These are phyloP conservation scores for Steinernema feltiae DNA, from an alignment of 1,140 invertebrate genomes.

Conservation along the genomic window DNA sequence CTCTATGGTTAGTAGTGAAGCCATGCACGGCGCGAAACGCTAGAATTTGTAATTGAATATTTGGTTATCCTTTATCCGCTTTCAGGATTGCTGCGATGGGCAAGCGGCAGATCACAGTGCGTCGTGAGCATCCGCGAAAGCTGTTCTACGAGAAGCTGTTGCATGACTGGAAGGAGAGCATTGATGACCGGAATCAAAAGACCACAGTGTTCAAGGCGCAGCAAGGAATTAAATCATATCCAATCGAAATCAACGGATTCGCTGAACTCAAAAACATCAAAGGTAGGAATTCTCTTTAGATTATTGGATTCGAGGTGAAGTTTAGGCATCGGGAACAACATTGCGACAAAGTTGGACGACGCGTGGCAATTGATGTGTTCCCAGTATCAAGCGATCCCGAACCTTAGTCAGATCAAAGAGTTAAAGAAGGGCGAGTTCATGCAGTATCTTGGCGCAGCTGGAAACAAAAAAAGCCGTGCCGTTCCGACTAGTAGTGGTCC, in stretches of 20 bases:
- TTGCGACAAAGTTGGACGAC: slow-evolving; percentile 42
- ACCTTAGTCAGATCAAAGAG: slow-evolving; percentile 29
- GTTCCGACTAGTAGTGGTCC: slow-evolving; percentile 28
- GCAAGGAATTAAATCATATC: slow-evolving; percentile 40
- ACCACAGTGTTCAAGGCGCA: slow-evolving; percentile 37
- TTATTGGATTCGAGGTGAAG: neutral
- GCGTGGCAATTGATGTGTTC: slow-evolving; percentile 36
- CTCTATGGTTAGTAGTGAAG: too few species aligned
- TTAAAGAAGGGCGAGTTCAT: slow-evolving; percentile 42
- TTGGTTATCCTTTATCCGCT: too few species aligned
- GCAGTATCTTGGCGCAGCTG: slow-evolving; percentile 36
- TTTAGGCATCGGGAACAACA: slow-evolving; percentile 51
- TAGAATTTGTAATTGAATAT: too few species aligned
- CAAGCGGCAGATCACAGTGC: slow-evolving; percentile 28
- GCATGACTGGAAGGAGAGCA: slow-evolving; percentile 44
- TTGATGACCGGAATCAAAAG: slow-evolving; percentile 37
- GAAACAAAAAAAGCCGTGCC: slow-evolving; percentile 34
- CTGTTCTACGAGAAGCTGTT: slow-evolving; percentile 45
- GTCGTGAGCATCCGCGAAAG: slow-evolving; percentile 39
- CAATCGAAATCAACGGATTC: slow-evolving; percentile 41
- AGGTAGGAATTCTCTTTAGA: slow-evolving; percentile 18
- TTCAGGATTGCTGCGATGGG: neutral
- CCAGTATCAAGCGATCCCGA: slow-evolving; percentile 7
- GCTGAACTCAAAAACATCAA: slow-evolving; percentile 42
- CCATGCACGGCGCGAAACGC: too few species aligned